Base-by-base conservation (phyloP, 2,113 vertebrate species). In the Saguinus midas region DNA sequence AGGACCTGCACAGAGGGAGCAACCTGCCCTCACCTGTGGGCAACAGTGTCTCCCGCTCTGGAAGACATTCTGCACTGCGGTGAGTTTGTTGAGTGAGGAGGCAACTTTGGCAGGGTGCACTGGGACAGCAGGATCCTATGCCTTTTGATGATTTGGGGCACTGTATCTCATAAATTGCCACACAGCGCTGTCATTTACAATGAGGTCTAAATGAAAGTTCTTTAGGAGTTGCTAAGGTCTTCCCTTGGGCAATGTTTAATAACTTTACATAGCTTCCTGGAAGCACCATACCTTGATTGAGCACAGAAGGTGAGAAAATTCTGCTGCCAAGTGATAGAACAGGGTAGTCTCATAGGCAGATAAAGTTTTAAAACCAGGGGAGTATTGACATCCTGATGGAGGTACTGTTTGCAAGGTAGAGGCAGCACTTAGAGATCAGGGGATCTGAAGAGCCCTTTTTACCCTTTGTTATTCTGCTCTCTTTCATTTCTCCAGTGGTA, bases 1-100 rank as follows among this genome's bases (percentile, higher is more conserved):
- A 99, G 97, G 99, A 99, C 98, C 99, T 99, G 94, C 99, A 99
- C 95, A 98, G 99, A 97, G 99, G 99, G 93, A 98, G 98, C 95
- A 99, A 99, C 68, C 96, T 99, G 81, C 99, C 99, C 0, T 99
- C 99, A 0, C 99, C 99, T 0, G 98, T 99, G 3, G 99, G 99
- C 94, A 99, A 96, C 90, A 99, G 99, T 90, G 96, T 98, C n/a
- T 99, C 99, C 66, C 99, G 99, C 95, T 98, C 99, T 0, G 99
- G 99, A 92, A 98, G 99, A 3, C 99, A 99, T 98, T 99, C 99
- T 6, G 99, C 99, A 0, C 93, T 99, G 97, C 99, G 99, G 99
- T 99, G 98, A 90, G 98, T 96, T 37, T 2, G 18, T 95, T 37
- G 0, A 3, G 0, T 8, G 17, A 5, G 79, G 61, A 68, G 1